phyloP scores from a whole-genome alignment of 2,797 vertebrate species.

The Acipenser ruthenus region DNA sequence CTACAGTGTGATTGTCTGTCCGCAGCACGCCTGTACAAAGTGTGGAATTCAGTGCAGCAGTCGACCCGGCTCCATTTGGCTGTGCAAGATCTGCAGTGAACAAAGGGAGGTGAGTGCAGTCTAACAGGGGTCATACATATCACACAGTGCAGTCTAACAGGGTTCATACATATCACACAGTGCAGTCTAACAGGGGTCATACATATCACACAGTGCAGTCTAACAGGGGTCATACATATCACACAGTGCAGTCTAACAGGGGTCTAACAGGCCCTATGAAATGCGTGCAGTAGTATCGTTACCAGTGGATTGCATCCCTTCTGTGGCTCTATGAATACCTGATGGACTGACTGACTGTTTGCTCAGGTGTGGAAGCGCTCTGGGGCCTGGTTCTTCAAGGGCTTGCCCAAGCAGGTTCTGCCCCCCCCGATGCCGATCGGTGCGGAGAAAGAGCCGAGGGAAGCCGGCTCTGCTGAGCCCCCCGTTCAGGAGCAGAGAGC shows the following conservation, averaged over 20 bases:
- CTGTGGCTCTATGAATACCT: no score
- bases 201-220: no score
- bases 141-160: no score
- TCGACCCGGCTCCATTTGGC: slow-evolving; percentile 66
- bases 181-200: no score
- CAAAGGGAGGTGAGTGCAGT: slow-evolving; percentile 79
- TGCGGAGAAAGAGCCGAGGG: slow-evolving; percentile 42
- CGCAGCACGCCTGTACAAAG: slow-evolving; percentile 82
- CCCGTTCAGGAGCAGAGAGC: slow-evolving; percentile 36
- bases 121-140: no score
- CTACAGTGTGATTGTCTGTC: slow-evolving; percentile 21
- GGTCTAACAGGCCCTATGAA: no score
- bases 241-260: no score
- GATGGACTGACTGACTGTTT: neutral
- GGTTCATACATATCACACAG: no score
- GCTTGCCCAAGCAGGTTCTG: slow-evolving; percentile 71
- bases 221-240: no score
- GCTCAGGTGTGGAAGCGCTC: slow-evolving; percentile 85
- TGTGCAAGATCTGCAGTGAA: slow-evolving; percentile 89
- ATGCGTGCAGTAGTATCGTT: no score
- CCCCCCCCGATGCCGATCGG: slow-evolving; percentile 72
- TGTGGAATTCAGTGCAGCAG: slow-evolving; percentile 75
- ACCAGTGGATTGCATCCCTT: no score
- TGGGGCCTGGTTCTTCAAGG: slow-evolving; percentile 94
- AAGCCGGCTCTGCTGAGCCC: slow-evolving; percentile 23